A percentile compares a stretch with the other conserved stretches of the same genome.
phyloP scores from a whole-genome alignment of 2,113 vertebrate species.

The Spermophilus dauricus region DNA sequence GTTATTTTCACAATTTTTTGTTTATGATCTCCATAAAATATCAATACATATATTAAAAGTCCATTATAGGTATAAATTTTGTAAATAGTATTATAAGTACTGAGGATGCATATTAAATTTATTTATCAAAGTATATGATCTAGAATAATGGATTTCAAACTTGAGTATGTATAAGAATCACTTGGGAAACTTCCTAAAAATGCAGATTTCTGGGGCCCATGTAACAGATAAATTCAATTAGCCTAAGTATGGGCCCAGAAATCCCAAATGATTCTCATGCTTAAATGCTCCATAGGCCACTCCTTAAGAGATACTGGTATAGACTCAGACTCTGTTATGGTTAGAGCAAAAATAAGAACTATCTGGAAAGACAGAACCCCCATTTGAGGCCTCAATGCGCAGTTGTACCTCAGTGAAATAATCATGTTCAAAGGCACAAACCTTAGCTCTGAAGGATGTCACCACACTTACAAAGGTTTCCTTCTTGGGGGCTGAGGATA shows the following conservation, averaged over 20 bases:
- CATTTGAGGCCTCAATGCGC: neutral
- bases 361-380: neutral
- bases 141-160: neutral
- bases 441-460: neutral
- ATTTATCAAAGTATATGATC: neutral
- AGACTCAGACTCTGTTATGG: neutral
- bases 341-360: neutral
- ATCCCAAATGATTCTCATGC: neutral
- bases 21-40: neutral
- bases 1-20: neutral
- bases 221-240: neutral
- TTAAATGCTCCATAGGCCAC: neutral
- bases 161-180: neutral
- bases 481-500: neutral
- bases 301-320: neutral
- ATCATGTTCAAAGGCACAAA: neutral
- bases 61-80: neutral
- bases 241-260: neutral
- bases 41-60: neutral
- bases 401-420: neutral
- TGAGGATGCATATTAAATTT: neutral
- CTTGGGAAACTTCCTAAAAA: neutral
- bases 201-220: neutral
- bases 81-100: neutral
- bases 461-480: neutral